Base-by-base conservation (phyloP, 35 echinoderm and acorn worm species). In the Anneissia japonica region DNA sequence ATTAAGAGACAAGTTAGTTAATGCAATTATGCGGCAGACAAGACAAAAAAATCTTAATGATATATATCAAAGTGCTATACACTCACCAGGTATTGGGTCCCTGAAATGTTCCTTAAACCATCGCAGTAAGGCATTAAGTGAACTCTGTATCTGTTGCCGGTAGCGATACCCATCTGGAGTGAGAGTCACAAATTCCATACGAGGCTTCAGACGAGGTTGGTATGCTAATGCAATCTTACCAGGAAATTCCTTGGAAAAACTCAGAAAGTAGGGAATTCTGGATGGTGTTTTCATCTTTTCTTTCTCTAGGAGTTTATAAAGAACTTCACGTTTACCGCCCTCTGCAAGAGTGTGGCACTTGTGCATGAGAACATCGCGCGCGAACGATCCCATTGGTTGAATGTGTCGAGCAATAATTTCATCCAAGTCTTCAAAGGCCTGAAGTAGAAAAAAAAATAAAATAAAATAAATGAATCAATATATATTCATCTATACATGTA, bases 31-130 rank as follows among this genome's bases (percentile, higher is more conserved):
- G n/a, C n/a, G n/a, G n/a, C n/a, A n/a, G n/a, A n/a, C n/a, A n/a
- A n/a, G n/a, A n/a, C n/a, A n/a, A n/a, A n/a, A n/a, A n/a, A n/a
- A n/a, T n/a, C n/a, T n/a, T n/a, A n/a, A n/a, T n/a, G n/a, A n/a
- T n/a, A n/a, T n/a, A n/a, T n/a, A n/a, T n/a, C n/a, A n/a, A n/a
- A n/a, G n/a, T n/a, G n/a, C n/a, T n/a, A n/a, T n/a, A n/a, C n/a
- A n/a, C n/a, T n/a, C 16, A 97, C 95, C 91, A 81, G 94, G 95
- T 55, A 97, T 97, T 28, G 95, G 95, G 78, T 93, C 95, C 83
- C 95, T 93, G 86, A 97, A 97, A 46, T 97, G 95, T 77, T 93
- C 91, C 73, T 97, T 97, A 72, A 97, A 97, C 95, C 95, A 97
- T 37, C 95, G 88, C 41, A 90, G 95, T 5, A 97, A 82, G 9